Percentiles rank a stretch among this genome's conserved stretches.
phyloP scores from a whole-genome alignment of 35 echinoderm and acorn worm species.

The Diadema setosum region DNA sequence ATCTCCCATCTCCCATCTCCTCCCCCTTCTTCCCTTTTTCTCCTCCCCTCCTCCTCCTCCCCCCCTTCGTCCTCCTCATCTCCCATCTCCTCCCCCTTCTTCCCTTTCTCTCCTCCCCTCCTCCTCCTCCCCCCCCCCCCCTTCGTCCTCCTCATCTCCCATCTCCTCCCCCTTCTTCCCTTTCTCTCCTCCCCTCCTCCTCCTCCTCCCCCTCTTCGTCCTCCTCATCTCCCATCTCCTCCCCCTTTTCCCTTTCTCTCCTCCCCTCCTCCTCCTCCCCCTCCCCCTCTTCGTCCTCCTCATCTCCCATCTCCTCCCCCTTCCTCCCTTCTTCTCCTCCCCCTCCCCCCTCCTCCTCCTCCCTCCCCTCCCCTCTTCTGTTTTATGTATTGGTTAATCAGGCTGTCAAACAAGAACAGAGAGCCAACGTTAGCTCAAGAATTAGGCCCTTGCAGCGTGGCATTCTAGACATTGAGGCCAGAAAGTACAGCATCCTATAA shows the following conservation, averaged over 20 bases:
- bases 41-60: neutral
- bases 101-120: neutral
- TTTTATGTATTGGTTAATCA: too few relatives aligned
- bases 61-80: neutral
- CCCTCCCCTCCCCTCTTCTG: neutral
- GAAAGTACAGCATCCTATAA: too few relatives aligned
- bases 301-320: neutral
- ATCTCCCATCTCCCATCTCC: neutral
- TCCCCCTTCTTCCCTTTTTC: neutral
- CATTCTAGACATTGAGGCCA: too few relatives aligned
- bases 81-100: neutral
- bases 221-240: neutral
- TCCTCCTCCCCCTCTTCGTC: neutral
- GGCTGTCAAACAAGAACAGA: too few relatives aligned
- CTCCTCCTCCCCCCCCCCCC: neutral
- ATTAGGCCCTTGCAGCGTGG: too few relatives aligned
- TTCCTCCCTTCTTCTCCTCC: neutral
- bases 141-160: neutral
- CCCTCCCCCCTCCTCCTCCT: neutral
- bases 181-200: neutral
- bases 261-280: neutral
- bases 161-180: neutral
- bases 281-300: neutral
- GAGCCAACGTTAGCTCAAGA: too few relatives aligned
- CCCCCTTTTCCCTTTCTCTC: neutral